Conservation (phyloP, 2,113 vertebrate genomes). For the Noturus placidus region DNA sequence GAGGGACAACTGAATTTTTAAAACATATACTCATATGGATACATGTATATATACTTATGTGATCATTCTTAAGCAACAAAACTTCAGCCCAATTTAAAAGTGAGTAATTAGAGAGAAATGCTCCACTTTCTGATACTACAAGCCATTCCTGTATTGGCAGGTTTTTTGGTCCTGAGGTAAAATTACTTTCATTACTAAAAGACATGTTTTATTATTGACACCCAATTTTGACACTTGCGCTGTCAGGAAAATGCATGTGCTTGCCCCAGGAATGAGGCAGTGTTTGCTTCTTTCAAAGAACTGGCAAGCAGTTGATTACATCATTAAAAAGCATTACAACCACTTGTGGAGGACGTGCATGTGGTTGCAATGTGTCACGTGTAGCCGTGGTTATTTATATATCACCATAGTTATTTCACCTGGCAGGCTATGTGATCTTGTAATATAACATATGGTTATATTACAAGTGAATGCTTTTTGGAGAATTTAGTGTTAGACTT, state of each 20-base stretch:
- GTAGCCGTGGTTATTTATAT: slow-evolving; percentile 41
- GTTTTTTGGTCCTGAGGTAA: slow-evolving; percentile 62
- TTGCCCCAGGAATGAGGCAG: slow-evolving; percentile 47
- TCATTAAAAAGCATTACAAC: slow-evolving; percentile 51
- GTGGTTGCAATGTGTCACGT: slow-evolving; percentile 28
- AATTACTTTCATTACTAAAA: slow-evolving; percentile 70
- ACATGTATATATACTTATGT: background rate
- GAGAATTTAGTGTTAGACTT: background rate
- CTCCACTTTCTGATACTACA: background rate
- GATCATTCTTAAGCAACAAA: background rate
- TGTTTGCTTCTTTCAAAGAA: slow-evolving; percentile 54
- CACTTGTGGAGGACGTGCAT: slow-evolving; percentile 36
- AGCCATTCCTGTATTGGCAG: slow-evolving; percentile 36
- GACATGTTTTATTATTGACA: slow-evolving; percentile 65
- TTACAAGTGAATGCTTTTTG: background rate
- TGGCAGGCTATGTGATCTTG: slow-evolving; percentile 47
- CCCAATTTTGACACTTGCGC: slow-evolving; percentile 68
- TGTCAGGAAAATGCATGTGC: slow-evolving; percentile 67
- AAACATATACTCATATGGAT: background rate
- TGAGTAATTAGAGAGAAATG: background rate
- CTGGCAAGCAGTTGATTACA: slow-evolving; percentile 54
- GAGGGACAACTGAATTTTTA: background rate
- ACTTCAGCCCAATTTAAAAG: background rate
- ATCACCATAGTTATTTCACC: slow-evolving; percentile 50
- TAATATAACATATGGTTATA: background rate